Conservation (phyloP, 2,113 vertebrate species). For the Elaphurus davidianus region DNA sequence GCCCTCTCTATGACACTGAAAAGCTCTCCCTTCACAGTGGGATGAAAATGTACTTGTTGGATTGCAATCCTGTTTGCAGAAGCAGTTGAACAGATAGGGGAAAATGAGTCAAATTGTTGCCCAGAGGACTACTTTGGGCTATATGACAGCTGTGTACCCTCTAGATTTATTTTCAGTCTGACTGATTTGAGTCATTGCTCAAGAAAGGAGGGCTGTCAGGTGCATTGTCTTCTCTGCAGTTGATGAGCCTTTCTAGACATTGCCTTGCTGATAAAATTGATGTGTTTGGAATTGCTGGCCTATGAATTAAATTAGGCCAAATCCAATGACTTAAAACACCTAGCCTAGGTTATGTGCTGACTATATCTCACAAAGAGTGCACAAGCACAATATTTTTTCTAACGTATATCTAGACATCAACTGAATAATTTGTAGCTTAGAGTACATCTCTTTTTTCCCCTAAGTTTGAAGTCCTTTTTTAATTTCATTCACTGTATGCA, state of each 20-base stretch:
- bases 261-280: neutral
- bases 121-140: constrained; percentile 12
- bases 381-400: neutral
- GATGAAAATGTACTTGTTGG: neutral
- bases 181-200: constrained; percentile 50
- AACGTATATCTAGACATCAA: neutral
- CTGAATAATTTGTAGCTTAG: neutral
- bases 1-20: neutral
- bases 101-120: constrained; percentile 35
- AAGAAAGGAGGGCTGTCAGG: constrained; percentile 24
- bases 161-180: constrained; percentile 56
- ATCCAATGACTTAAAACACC: neutral
- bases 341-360: neutral
- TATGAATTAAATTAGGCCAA: constrained; percentile 22
- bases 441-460: neutral
- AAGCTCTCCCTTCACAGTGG: neutral
- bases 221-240: neutral
- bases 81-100: constrained; percentile 13
- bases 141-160: constrained; percentile 60
- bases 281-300: constrained; percentile 9
- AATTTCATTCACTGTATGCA: neutral
- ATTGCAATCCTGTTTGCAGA: constrained; percentile 34
- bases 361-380: neutral
- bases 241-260: neutral
- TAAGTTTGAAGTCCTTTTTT: neutral